Evolutionary conservation across 2,888 invertebrate genomes (phyloP).

Genomic region (Idaea aversata): DNA sequence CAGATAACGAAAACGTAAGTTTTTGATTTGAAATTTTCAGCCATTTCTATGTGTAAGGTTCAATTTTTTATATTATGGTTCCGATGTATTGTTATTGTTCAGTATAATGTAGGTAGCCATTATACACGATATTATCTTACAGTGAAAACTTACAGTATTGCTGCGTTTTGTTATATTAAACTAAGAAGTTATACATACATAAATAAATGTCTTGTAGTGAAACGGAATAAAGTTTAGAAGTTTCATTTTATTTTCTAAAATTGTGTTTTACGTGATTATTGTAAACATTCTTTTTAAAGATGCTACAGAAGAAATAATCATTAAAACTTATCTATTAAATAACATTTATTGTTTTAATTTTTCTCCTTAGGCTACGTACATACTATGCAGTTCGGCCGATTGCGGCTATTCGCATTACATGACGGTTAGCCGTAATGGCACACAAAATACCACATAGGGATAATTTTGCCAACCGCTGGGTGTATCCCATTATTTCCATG

Average conservation of each 20-base stretch:
- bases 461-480: too few relatives aligned
- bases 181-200: constrained; percentile 50
- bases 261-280: constrained; percentile 62
- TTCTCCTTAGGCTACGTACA: background rate
- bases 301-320: constrained; percentile 75
- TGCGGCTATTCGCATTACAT: too few relatives aligned
- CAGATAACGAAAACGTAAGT: background rate
- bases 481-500: too few relatives aligned
- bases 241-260: constrained; percentile 55
- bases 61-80: constrained; percentile 59
- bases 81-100: constrained; percentile 63
- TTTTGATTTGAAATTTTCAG: constrained; percentile 37
- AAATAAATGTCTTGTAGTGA: constrained; percentile 56
- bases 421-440: too few relatives aligned
- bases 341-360: constrained; percentile 38
- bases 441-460: too few relatives aligned
- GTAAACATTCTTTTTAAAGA: constrained; percentile 71
- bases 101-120: constrained; percentile 46
- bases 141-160: constrained; percentile 55
- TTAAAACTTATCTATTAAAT: constrained; percentile 76
- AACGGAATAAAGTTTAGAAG: constrained; percentile 57
- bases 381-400: background rate
- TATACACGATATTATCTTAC: constrained; percentile 50
- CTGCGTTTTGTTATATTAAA: constrained; percentile 58
- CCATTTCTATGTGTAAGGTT: constrained; percentile 55